phyloP scores from a whole-genome alignment of 2,797 vertebrate genomes.

The Gobio occitaniae region DNA sequence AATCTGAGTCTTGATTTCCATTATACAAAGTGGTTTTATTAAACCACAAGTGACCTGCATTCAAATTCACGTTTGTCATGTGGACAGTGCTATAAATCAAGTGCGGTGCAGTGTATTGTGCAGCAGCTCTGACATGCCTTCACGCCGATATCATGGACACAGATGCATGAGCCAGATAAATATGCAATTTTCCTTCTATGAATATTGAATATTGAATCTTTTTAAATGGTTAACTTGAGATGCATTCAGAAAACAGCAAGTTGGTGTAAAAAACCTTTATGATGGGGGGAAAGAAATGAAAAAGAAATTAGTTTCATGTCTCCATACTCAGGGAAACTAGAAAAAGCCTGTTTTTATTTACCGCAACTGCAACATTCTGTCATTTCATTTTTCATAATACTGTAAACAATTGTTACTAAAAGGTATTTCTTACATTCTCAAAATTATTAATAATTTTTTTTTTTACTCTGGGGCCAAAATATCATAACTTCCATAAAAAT shows the following conservation, averaged over 20 bases:
- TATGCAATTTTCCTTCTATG: neutral
- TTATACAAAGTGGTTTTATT: conserved; percentile 71
- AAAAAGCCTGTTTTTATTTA: neutral
- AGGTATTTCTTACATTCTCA: neutral
- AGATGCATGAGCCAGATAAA: neutral
- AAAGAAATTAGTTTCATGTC: neutral
- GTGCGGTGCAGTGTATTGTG: neutral
- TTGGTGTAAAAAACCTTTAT: neutral
- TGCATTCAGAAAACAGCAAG: neutral
- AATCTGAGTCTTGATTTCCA: conserved; percentile 66
- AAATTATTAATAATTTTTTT: neutral
- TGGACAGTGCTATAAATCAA: conserved; percentile 43
- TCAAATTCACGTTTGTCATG: conserved; percentile 63
- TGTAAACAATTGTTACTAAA: neutral
- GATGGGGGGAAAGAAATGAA: no score
- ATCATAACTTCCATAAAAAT: neutral
- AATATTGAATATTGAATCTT: neutral
- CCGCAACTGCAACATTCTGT: neutral
- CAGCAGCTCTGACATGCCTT: neutral
- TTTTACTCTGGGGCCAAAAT: neutral
- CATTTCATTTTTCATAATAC: neutral
- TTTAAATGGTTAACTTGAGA: neutral
- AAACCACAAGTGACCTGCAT: conserved; percentile 59
- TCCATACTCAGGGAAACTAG: neutral
- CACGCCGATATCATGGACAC: neutral